Percentiles rank a stretch among this genome's conserved stretches.
phyloP scores from a whole-genome alignment of 2,888 invertebrate genomes.

The Orthonychiurus folsomi region DNA sequence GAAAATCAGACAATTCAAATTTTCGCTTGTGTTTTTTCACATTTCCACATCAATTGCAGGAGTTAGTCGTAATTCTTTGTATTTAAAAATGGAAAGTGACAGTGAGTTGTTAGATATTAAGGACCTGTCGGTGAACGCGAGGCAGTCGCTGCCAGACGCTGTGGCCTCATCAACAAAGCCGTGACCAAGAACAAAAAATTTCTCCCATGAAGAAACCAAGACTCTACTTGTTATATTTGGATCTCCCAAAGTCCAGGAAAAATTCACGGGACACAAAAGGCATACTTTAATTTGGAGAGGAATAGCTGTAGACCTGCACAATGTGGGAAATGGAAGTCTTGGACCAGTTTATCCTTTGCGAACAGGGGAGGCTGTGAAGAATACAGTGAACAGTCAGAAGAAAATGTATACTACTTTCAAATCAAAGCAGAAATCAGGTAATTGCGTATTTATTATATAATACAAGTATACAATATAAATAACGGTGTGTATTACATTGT shows the following conservation, averaged over 20 bases:
- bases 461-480: too few species aligned
- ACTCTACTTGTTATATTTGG: background rate
- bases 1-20: too few species aligned
- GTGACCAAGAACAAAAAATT: background rate
- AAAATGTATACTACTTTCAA: background rate
- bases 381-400: background rate
- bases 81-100: too few species aligned
- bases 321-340: background rate
- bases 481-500: too few species aligned
- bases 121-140: background rate
- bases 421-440: background rate
- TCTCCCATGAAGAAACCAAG: background rate
- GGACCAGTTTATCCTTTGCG: background rate
- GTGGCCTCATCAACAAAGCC: background rate
- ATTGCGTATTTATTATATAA: too few species aligned
- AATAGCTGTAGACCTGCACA: background rate
- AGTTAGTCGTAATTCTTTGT: too few species aligned
- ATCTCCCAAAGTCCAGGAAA: background rate
- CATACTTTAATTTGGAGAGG: background rate
- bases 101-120: background rate
- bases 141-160: background rate
- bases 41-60: background rate
- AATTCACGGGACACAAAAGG: background rate
- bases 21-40: background rate
- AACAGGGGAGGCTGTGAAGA: background rate